These are phyloP conservation scores for Hozukius guyotensis DNA, from an alignment of 2,797 vertebrate species.

Conservation along the genomic window DNA sequence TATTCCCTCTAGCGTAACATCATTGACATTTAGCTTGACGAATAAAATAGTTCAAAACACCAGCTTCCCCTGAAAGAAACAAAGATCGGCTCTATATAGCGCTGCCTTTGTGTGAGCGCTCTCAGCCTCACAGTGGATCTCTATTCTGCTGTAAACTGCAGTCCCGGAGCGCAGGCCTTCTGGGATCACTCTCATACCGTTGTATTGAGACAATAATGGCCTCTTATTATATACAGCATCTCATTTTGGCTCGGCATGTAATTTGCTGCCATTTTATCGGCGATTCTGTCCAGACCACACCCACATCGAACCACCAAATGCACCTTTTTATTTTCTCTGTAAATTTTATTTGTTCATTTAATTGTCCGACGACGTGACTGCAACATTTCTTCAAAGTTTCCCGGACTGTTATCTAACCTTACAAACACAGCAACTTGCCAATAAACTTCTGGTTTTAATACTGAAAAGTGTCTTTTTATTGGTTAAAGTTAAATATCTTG, in stretches of 20 bases:
- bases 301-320: not conserved
- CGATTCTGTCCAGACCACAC: not conserved
- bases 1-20: not conserved
- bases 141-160: not conserved
- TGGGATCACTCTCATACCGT: not conserved
- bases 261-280: not conserved
- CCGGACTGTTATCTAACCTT: not conserved
- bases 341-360: not conserved
- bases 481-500: too few species aligned
- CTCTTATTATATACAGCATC: not conserved
- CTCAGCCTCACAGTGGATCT: not conserved
- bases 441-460: too few species aligned
- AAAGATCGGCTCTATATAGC: not conserved
- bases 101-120: not conserved
- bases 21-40: conserved; percentile 15
- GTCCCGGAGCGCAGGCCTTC: not conserved
- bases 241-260: not conserved
- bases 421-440: not conserved
- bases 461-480: too few species aligned
- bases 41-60: conserved; percentile 11
- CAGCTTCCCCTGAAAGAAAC: not conserved
- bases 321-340: not conserved
- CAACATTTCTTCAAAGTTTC: not conserved
- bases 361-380: not conserved
- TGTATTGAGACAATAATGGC: not conserved